Percentiles rank a stretch among this genome's conserved stretches.
Evolutionary conservation across 2,888 invertebrate species (phyloP).

Genomic region (Endotricha flammealis): DNA sequence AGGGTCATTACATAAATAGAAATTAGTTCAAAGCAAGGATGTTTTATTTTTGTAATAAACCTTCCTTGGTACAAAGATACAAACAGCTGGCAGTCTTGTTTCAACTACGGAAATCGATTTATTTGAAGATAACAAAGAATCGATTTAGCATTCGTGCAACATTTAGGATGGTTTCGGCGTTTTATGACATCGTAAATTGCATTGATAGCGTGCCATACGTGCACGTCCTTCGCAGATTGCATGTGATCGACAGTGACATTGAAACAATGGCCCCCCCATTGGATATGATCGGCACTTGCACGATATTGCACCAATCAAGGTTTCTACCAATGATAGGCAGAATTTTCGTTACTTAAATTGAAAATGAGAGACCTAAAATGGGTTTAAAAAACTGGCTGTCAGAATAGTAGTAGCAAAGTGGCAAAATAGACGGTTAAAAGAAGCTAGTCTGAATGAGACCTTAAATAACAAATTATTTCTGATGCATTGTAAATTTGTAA

Average conservation of each 20-base stretch:
- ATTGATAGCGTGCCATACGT: constrained; percentile 37
- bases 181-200: constrained; percentile 35
- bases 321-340: constrained; percentile 22
- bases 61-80: too few relatives aligned
- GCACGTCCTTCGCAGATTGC: constrained; percentile 15
- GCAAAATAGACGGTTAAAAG: too few relatives aligned
- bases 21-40: too few relatives aligned
- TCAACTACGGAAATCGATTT: constrained; percentile 2
- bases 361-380: background rate
- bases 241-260: constrained; percentile 19
- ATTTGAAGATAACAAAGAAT: constrained; percentile 3
- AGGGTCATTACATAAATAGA: too few relatives aligned
- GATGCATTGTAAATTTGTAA: too few relatives aligned
- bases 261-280: constrained; percentile 10
- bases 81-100: background rate
- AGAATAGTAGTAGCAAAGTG: too few relatives aligned
- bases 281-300: constrained; percentile 25
- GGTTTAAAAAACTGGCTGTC: background rate
- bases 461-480: too few relatives aligned
- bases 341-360: background rate
- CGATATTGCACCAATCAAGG: constrained; percentile 42
- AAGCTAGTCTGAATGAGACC: too few relatives aligned
- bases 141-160: constrained; percentile 10
- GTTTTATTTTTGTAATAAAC: too few relatives aligned
- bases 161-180: constrained; percentile 8